Evolutionary conservation across 2,113 vertebrate genomes (phyloP), one percentile per base, ranked within the genome.

Genomic region (Anoplopoma fimbria): DNA sequence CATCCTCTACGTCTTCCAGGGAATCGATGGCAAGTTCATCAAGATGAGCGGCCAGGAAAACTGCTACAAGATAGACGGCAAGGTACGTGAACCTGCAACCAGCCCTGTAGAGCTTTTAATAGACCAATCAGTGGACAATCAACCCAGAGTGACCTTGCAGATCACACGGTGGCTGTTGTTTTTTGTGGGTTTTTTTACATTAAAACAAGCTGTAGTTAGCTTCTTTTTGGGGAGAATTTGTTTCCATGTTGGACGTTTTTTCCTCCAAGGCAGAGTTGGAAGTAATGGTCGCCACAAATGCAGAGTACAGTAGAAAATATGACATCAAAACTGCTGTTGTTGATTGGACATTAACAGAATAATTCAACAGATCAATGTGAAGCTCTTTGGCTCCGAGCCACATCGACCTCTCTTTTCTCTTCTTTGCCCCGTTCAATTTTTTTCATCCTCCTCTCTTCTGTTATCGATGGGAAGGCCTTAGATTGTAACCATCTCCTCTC

Each of bases 1-100:
- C 92, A 95, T 99, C 93, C 94, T 99, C 31, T 99, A 98, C 71
- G 98, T 99, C 87, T 98, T 99, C 96, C 98, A 99, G 93, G 98
- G 98, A 87, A 99, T 99, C 79, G 98, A 99, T 51, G 98, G 98
- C 84, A 99, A 96, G 94, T 96, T 94, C 89, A 96, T 99, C 93
- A 98, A 97, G 95, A 97, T 99, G 98, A 97, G 92, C 93, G 95
- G 80, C 89, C 90, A 96, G 70, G 98, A 97, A 67, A 96, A 97
- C 91, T 96, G 97, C 93, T 99, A 99, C 92, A 98, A 96, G 93
- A 97, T 98, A 62, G 98, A 99, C 84, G 87, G 94, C 73, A 99
- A 99, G 97, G 98, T 99, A 94, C 49, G 10, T 34, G 23, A 45
- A 74, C 57, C 13, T 6, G 3, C 23, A 0, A 45, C 21, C 4